Base-by-base conservation (phyloP, 2,797 vertebrate genomes). In the Psittacula derbiana region DNA sequence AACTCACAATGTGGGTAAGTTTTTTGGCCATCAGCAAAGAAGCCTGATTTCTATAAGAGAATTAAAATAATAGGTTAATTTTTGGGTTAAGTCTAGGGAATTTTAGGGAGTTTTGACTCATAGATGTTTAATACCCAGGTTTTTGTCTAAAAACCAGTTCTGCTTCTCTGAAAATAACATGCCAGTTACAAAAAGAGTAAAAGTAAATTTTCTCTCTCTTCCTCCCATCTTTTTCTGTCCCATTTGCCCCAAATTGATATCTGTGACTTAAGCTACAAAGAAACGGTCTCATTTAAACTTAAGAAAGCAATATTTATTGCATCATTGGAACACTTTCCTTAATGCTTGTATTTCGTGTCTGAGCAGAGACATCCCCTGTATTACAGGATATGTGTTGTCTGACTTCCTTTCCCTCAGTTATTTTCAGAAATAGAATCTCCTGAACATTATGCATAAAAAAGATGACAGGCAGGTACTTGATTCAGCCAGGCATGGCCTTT, bases 231-330 rank as follows among this genome's bases (percentile, higher is more conserved):
- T 9, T 4, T 69, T 49, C 8, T 36, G 3, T 13, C 7, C 2
- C 2, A 10, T 4, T 1, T 1, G 2, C 4, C 4, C 21, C 0
- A 0, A 14, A 18, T 0, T 73, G 36, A 69, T 15, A 65, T 38
- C 38, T 50, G 28, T 62, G 36, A 36, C 9, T 62, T 62, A 43
- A 20, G 46, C n/a, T 70, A 13, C 5, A 49, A 71, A 72, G 10
- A 71, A 81, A 62, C 20, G 5, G 4, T 36, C 24, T 76, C 31
- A 16, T 12, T 55, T 78, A 62, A 38, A 60, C 16, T 74, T 17
- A 74, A 41, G 40, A 43, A 31, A 20, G 6, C 33, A 6, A 21
- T 33, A 23, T 44, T 62, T 66, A 24, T 55, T 82, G 16, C 27
- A 82, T 18, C 15, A 36, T 73, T 53, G 28, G 31, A 70, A 66